phyloP scores from a whole-genome alignment of 2,888 invertebrate species.

The Rhagophthalmus giganteus region DNA sequence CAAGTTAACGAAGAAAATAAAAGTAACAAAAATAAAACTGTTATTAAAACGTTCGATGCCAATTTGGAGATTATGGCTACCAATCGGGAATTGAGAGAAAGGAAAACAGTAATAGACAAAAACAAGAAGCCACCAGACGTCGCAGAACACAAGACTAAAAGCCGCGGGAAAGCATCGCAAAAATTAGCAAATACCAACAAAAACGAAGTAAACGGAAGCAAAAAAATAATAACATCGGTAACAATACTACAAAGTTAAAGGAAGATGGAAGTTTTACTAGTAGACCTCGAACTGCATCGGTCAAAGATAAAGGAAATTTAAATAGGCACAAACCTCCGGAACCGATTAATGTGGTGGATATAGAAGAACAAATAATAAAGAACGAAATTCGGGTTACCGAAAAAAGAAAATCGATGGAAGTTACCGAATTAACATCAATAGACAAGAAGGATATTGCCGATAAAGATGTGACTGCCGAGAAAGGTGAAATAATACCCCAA shows the following conservation, averaged over 20 bases:
- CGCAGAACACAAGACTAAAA: neutral
- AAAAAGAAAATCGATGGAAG: constrained; percentile 7
- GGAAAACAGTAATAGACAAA: neutral
- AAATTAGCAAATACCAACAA: neutral
- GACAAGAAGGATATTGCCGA: constrained; percentile 4
- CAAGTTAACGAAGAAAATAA: no score
- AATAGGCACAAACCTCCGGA: neutral
- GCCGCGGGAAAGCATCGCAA: neutral
- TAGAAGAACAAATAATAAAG: constrained; percentile 16
- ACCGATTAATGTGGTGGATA: constrained; percentile 3
- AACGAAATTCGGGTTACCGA: constrained; percentile 4
- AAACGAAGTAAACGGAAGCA: neutral
- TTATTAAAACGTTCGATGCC: neutral
- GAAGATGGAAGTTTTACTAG: neutral
- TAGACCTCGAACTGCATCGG: neutral
- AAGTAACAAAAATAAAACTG: neutral
- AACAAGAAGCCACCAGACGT: neutral
- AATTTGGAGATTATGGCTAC: constrained; percentile 3
- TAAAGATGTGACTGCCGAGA: neutral
- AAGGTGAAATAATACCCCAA: no score
- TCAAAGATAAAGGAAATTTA: constrained; percentile 1
- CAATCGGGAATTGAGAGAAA: constrained; percentile 10
- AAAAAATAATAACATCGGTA: constrained; percentile 1
- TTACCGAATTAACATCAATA: neutral
- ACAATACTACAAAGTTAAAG: neutral